phyloP scores from a whole-genome alignment of 2,888 invertebrate genomes.

The Eulithis testata region DNA sequence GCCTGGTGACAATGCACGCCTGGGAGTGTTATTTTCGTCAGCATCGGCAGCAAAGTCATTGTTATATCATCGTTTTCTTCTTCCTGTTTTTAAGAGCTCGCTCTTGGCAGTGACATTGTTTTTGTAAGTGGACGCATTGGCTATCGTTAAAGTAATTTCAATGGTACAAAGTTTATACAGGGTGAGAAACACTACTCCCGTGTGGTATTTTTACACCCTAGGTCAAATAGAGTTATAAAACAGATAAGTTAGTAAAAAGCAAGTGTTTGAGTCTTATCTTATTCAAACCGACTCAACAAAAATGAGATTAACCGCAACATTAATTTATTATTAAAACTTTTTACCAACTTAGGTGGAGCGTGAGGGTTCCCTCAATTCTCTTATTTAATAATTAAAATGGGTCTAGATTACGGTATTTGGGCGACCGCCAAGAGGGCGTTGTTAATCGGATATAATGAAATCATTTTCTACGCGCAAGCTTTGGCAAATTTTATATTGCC shows the following conservation, averaged over 20 bases:
- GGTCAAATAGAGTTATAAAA: neutral
- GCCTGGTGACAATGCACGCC: constrained; percentile 62
- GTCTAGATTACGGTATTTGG: constrained; percentile 64
- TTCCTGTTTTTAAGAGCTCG: constrained; percentile 69
- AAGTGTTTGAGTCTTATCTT: neutral
- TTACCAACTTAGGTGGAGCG: neutral
- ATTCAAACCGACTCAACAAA: neutral
- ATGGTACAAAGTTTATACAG: constrained; percentile 3
- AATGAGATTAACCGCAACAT: neutral
- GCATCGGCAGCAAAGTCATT: constrained; percentile 64
- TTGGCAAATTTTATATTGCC: constrained; percentile 67
- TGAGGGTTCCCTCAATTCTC: constrained; percentile 19
- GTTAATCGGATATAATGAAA: constrained; percentile 71
- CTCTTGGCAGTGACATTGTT: constrained; percentile 75
- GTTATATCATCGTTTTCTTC: constrained; percentile 70
- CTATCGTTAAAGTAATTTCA: constrained; percentile 30
- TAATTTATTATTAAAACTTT: constrained; percentile 1
- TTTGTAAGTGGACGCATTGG: constrained; percentile 40
- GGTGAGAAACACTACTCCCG: too few relatives aligned
- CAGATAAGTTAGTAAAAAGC: neutral
- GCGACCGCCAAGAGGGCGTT: constrained; percentile 66
- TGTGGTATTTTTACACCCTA: too few relatives aligned
- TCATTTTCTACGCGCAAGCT: constrained; percentile 65
- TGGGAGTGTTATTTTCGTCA: constrained; percentile 77
- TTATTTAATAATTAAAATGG: constrained; percentile 60